Percentiles rank a stretch among this genome's conserved stretches.
phyloP scores from a whole-genome alignment of 2,888 invertebrate genomes.

The Amaurobius ferox region DNA sequence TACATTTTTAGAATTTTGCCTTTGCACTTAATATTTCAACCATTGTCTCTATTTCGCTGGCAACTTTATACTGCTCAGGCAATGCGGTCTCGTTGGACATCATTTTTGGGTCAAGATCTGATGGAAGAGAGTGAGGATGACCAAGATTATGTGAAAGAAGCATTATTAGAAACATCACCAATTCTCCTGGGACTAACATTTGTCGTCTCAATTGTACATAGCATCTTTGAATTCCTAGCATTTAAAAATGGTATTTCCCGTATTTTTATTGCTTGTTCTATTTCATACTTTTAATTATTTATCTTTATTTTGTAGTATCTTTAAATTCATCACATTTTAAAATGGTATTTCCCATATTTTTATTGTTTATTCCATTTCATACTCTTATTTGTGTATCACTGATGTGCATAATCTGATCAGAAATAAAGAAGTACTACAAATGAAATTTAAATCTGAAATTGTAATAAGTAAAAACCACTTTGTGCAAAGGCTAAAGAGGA shows the following conservation, averaged over 20 bases:
- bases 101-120: constrained; percentile 83
- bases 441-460: no score
- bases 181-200: constrained; percentile 94
- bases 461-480: no score
- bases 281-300: no score
- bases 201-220: constrained; percentile 94
- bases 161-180: constrained; percentile 96
- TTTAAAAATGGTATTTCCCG: constrained; percentile 98
- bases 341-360: no score
- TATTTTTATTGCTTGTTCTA: no score
- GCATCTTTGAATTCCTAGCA: constrained; percentile 97
- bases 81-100: constrained; percentile 90
- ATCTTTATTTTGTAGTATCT: no score
- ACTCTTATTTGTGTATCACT: no score
- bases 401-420: no score
- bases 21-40: constrained; percentile 83
- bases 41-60: constrained; percentile 97
- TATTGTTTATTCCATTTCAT: no score
- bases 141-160: constrained; percentile 86
- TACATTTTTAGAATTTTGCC: constrained; percentile 79
- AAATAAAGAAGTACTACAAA: no score
- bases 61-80: constrained; percentile 98
- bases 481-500: no score
- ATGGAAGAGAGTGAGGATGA: constrained; percentile 81
- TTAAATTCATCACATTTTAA: no score